phyloP scores from a whole-genome alignment of 2,113 vertebrate genomes.

The pig (Sus scrofa) region T2T-Sscrofa CM000813.6:118895501-118896000 shows the following conservation, averaged over 20 bases:
- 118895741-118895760: neutral
- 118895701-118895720: neutral
- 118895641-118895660: neutral
- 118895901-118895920: conserved; percentile 1
- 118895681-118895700: neutral
- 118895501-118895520: neutral
- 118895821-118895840: neutral
- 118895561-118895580: neutral
- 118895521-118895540: neutral
- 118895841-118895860: neutral
- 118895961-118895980: neutral
- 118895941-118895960: neutral
- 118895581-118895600: neutral
- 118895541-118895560: neutral
- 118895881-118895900: neutral
- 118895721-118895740: neutral
- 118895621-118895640: neutral
- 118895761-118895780: conserved; percentile 3
- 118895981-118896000: neutral
- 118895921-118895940: neutral
- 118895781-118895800: neutral
- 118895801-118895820: conserved; percentile 19
- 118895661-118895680: neutral
- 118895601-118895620: neutral
- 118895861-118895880: neutral